Evolutionary conservation across 1,140 invertebrate genomes (phyloP), one percentile per base, ranked within the genome.

Genomic region (Papilio polytes): DNA sequence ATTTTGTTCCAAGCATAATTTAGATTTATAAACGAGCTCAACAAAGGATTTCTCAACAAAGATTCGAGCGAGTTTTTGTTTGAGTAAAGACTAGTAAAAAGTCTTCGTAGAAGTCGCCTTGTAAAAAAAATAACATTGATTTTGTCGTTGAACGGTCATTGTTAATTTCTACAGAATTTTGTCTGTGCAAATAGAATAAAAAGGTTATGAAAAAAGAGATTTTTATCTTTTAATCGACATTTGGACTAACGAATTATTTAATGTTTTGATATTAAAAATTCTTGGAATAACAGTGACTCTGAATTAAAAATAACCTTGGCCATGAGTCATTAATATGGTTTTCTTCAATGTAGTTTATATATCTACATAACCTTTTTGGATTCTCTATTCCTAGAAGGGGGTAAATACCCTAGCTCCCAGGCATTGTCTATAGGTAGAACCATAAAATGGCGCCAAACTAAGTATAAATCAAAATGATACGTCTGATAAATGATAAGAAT

Each of bases 151-250:
- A 85, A 85, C 80, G 78, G 82, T 82, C 80, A 80, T 81, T 44
- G 82, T 83, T 83, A 84, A 80, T 83, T 92, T 89, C 81, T 84
- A 82, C 85, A 85, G 89, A 92, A 92, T 91, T 92, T 91, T 87
- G 13, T 70, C 63, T 70, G 13, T 31, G 13, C 63, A 31, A 70
- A 66, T 66, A 66, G 12, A 15, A 13, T 66, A 26, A 18, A 66
- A 26, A 66, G 12, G 2, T 31, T 66, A 66, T 66, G 63, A 66
- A 66, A 66, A 66, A 66, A 66, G 3, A 10, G 18, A 59, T 31
- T 66, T 15, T 13, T 66, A 13, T 66, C 63, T 31, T 31, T 66
- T 31, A 66, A 26, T 31, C 63, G 26, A 66, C 26, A 31, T 13
- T 31, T 66, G 63, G 12, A 10, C 13, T 26, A 63, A 26, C 10